Conservation (phyloP, 2,888 invertebrate genomes). For the Reticulitermes lucifugus region DNA sequence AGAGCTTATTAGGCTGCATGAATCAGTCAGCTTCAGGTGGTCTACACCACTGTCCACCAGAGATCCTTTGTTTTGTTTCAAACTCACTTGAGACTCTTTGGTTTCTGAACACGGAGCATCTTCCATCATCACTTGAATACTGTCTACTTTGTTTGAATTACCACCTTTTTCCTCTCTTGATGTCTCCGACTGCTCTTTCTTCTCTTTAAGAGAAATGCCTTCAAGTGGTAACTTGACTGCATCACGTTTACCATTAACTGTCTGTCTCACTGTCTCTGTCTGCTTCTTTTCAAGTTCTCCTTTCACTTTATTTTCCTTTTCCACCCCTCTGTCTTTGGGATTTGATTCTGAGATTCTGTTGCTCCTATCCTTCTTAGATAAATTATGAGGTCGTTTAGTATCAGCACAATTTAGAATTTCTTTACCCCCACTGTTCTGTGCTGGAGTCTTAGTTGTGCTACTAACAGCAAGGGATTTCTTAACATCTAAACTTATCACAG, state of each 20-base stretch:
- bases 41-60: not conserved
- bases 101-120: slow-evolving; percentile 8
- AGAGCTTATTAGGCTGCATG: not conserved
- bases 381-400: not conserved
- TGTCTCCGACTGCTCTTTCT: not conserved
- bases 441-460: slow-evolving; percentile 11
- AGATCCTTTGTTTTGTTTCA: not conserved
- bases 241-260: slow-evolving; percentile 33
- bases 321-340: slow-evolving; percentile 1
- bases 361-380: not conserved
- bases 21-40: not conserved
- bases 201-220: slow-evolving; percentile 14
- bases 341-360: slow-evolving; percentile 1
- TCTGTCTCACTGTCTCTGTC: slow-evolving; percentile 6
- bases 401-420: slow-evolving; percentile 16
- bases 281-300: slow-evolving; percentile 17
- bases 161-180: not conserved
- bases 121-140: not conserved
- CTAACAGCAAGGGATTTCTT: slow-evolving; percentile 22
- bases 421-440: not conserved
- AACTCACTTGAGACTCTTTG: slow-evolving; percentile 30
- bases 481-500: slow-evolving; percentile 44
- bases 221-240: not conserved
- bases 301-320: not conserved
- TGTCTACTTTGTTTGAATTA: slow-evolving; percentile 1